A percentile compares a stretch with the other conserved stretches of the same genome.
Evolutionary conservation across 1,140 invertebrate genomes (phyloP).

Genomic region (Arctopsyche grandis): DNA sequence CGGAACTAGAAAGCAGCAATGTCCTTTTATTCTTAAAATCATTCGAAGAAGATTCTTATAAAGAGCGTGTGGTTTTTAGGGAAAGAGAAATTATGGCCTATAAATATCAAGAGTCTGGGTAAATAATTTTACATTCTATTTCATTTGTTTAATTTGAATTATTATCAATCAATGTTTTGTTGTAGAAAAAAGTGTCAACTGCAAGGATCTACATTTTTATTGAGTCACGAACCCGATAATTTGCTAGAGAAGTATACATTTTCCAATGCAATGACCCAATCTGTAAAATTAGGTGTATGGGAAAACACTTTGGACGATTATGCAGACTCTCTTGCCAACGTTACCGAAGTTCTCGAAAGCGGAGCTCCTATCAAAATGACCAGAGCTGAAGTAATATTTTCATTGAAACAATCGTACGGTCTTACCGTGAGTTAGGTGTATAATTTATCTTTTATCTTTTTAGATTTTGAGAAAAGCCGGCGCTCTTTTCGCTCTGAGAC

Average conservation of each 20-base stretch:
- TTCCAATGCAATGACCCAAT: slow-evolving; percentile 91
- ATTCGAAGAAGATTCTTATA: slow-evolving; percentile 76
- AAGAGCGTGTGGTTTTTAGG: slow-evolving; percentile 72
- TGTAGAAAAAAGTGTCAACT: slow-evolving; percentile 64
- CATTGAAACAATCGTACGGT: neutral
- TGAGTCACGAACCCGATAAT: slow-evolving; percentile 63
- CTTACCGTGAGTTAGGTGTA: neutral
- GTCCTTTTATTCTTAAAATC: slow-evolving; percentile 77
- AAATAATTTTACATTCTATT: slow-evolving; percentile 54
- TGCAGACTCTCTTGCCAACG: slow-evolving; percentile 82
- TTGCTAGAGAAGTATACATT: slow-evolving; percentile 64
- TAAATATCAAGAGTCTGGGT: slow-evolving; percentile 71
- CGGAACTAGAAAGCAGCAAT: slow-evolving; percentile 82
- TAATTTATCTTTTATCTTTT: slow-evolving; percentile 16
- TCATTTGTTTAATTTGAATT: neutral
- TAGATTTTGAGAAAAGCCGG: slow-evolving; percentile 87
- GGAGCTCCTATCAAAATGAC: slow-evolving; percentile 75
- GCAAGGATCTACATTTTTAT: slow-evolving; percentile 66
- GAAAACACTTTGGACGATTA: slow-evolving; percentile 86
- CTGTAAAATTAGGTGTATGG: slow-evolving; percentile 93
- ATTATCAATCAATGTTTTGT: slow-evolving; percentile 20
- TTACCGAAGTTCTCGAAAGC: slow-evolving; percentile 82
- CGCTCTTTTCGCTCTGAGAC: slow-evolving; percentile 88
- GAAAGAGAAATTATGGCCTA: slow-evolving; percentile 90
- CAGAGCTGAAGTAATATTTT: slow-evolving; percentile 66